Conservation (phyloP, 2,113 vertebrate genomes). For the Dromaius novaehollandiae region DNA sequence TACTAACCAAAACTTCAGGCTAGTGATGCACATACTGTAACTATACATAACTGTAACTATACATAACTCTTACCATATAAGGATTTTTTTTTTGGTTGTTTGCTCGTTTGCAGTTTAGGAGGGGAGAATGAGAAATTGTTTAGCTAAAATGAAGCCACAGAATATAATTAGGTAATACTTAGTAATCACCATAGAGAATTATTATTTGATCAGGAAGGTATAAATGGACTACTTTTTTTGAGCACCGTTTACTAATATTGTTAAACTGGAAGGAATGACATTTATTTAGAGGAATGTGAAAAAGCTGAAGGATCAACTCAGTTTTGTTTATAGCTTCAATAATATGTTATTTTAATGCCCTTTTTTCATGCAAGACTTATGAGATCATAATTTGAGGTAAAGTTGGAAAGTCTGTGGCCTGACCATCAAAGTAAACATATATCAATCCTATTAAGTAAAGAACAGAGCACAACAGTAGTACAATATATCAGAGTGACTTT, state of each 20-base stretch:
- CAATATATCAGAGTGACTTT: not conserved
- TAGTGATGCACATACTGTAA: not conserved
- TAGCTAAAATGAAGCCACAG: conserved; percentile 17
- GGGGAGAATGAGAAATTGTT: conserved; percentile 21
- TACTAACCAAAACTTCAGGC: not conserved
- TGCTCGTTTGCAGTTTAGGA: not conserved
- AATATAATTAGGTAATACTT: conserved; percentile 52
- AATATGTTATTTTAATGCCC: not conserved
- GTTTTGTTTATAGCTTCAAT: not conserved
- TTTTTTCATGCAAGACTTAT: not conserved
- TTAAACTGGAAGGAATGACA: conserved; percentile 40
- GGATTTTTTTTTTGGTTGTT: not conserved
- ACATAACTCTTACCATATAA: not conserved
- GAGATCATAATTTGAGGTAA: not conserved
- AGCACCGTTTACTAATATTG: conserved; percentile 43
- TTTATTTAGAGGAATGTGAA: conserved; percentile 52
- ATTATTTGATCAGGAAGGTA: conserved; percentile 69
- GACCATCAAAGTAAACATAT: not conserved
- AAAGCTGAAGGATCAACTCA: conserved; percentile 10
- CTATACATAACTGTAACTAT: not conserved
- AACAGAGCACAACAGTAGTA: not conserved
- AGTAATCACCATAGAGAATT: conserved; percentile 37
- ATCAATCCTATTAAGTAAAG: not conserved
- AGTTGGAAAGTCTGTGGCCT: not conserved
- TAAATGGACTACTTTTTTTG: conserved; percentile 22